Percentiles rank a stretch among this genome's conserved stretches.
phyloP scores from a whole-genome alignment of 2,888 invertebrate species.

The Phlogophora meticulosa region DNA sequence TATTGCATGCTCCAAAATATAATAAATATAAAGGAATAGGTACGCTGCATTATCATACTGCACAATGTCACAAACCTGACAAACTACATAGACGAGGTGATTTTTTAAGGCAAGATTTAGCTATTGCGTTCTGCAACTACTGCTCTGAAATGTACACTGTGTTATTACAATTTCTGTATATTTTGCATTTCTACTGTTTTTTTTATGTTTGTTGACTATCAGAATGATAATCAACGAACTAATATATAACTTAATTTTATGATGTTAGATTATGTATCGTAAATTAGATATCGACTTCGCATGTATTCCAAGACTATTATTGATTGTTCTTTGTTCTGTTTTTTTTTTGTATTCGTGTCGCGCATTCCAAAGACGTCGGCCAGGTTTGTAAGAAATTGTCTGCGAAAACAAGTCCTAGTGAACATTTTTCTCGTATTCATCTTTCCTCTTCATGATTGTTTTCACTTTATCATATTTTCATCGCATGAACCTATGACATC shows the following conservation, averaged over 20 bases:
- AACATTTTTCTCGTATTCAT: no score
- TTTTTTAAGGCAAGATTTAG: not conserved
- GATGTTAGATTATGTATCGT: not conserved
- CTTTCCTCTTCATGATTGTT: no score
- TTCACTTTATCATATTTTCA: no score
- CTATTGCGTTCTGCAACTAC: not conserved
- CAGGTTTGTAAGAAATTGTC: no score
- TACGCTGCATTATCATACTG: not conserved
- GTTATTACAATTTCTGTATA: no score
- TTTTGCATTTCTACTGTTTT: slow-evolving; percentile 18
- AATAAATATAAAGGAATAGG: not conserved
- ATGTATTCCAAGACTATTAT: slow-evolving; percentile 36
- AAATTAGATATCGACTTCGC: not conserved
- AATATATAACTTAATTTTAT: not conserved
- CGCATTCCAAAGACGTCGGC: slow-evolving; percentile 49
- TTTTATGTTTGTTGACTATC: not conserved
- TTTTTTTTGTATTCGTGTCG: slow-evolving; percentile 14
- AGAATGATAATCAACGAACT: no score
- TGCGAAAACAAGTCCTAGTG: no score
- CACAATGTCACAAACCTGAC: not conserved
- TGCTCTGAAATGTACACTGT: no score
- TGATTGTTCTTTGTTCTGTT: slow-evolving; percentile 3
- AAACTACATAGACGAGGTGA: not conserved
- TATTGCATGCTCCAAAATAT: no score
- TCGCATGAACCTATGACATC: no score